These are phyloP conservation scores for Platysternon megacephalum DNA, from an alignment of 2,113 vertebrate species.

Conservation along the genomic window DNA sequence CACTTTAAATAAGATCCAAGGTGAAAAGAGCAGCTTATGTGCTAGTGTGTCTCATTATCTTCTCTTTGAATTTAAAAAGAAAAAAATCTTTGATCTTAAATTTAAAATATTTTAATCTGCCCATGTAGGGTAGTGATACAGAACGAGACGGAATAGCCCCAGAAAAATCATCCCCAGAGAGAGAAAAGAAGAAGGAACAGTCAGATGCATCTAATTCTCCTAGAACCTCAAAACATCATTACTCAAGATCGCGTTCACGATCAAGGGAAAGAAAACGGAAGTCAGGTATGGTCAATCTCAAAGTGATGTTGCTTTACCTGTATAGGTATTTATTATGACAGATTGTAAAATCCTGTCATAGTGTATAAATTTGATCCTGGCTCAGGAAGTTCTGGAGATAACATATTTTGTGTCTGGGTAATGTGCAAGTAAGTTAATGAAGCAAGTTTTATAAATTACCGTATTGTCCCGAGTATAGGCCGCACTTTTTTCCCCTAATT, in stretches of 20 bases:
- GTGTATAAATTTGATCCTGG: not conserved
- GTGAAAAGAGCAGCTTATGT: not conserved
- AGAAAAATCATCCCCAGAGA: conserved; percentile 84
- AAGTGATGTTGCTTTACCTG: not conserved
- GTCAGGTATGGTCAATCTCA: conserved; percentile 75
- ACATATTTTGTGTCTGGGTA: not conserved
- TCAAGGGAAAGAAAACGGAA: conserved; percentile 90
- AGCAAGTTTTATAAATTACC: not conserved
- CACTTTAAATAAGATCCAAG: not conserved
- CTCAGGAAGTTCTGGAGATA: not conserved
- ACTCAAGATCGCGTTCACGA: conserved; percentile 92
- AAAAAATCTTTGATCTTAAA: not conserved
- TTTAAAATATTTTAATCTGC: conserved; percentile 13
- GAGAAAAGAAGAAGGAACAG: conserved; percentile 87
- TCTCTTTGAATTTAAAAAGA: not conserved
- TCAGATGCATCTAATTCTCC: conserved; percentile 90
- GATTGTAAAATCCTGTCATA: not conserved
- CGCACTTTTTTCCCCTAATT: no score
- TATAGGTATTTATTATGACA: not conserved
- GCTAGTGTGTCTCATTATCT: not conserved
- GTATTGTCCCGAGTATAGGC: no score
- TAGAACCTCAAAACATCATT: conserved; percentile 91
- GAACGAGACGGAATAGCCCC: conserved; percentile 82
- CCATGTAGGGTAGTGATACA: conserved; percentile 87
- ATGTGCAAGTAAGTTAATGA: not conserved